Percentiles rank a stretch among this genome's conserved stretches.
phyloP scores from a whole-genome alignment of 1,140 invertebrate genomes.

The Cyphomyrmex costatus region DNA sequence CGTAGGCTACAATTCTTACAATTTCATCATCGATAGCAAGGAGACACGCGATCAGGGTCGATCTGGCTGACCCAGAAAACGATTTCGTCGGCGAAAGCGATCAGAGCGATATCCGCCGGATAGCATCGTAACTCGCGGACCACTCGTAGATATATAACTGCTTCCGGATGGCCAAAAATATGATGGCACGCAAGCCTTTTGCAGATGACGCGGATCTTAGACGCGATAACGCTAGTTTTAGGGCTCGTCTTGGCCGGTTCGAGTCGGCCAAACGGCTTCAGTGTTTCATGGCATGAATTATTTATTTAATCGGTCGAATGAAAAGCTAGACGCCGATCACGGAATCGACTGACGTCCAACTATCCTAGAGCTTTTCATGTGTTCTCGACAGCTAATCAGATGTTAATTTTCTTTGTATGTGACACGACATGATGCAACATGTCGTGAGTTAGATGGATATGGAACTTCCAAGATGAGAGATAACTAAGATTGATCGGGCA shows the following conservation, averaged over 20 bases:
- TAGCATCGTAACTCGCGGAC: slow-evolving; percentile 8
- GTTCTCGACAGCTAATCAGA: slow-evolving; percentile 2
- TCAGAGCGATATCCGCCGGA: slow-evolving; percentile 35
- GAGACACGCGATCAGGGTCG: slow-evolving; percentile 20
- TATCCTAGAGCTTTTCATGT: background rate
- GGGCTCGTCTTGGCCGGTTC: no score
- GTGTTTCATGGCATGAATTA: slow-evolving; percentile 50
- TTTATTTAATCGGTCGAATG: slow-evolving; percentile 54
- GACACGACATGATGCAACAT: background rate
- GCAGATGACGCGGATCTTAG: background rate
- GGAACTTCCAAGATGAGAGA: background rate
- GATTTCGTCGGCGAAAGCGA: slow-evolving; percentile 51
- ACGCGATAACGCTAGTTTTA: slow-evolving; percentile 15
- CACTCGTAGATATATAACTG: background rate
- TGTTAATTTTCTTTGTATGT: slow-evolving; percentile 35
- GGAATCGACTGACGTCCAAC: slow-evolving; percentile 19
- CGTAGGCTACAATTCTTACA: background rate
- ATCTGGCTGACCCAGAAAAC: slow-evolving; percentile 47
- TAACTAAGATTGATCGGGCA: background rate
- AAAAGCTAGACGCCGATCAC: slow-evolving; percentile 15
- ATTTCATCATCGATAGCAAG: slow-evolving; percentile 21
- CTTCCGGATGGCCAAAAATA: slow-evolving; percentile 12
- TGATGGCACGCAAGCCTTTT: background rate
- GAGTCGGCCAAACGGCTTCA: background rate
- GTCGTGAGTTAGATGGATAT: background rate